phyloP scores from a whole-genome alignment of 2,113 vertebrate genomes.

The Phalacrocorax pelagicus region DNA sequence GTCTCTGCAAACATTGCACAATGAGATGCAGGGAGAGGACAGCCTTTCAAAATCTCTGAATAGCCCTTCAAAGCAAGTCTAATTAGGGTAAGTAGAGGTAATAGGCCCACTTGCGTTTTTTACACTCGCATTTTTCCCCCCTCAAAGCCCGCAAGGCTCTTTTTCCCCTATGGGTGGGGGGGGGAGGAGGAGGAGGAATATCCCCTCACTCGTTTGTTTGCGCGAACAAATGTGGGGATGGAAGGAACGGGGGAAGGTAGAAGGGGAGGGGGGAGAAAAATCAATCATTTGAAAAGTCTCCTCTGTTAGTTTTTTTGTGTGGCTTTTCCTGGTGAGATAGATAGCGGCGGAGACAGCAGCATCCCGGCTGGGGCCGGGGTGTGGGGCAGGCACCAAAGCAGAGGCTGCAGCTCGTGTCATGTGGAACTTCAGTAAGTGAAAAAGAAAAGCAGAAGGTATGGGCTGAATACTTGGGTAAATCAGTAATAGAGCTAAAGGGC shows the following conservation, averaged over 20 bases:
- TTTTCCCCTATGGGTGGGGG: constrained; percentile 61
- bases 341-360: constrained; percentile 39
- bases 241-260: constrained; percentile 6
- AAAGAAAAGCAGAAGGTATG: constrained; percentile 91
- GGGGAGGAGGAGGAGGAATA: neutral
- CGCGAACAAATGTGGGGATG: constrained; percentile 67
- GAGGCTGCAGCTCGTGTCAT: constrained; percentile 82
- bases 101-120: constrained; percentile 85
- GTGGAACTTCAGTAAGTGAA: constrained; percentile 82
- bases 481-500: constrained; percentile 98
- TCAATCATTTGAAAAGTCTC: constrained; percentile 71
- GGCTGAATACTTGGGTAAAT: constrained; percentile 95
- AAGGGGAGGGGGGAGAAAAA: constrained; percentile 48
- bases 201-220: constrained; percentile 76
- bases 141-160: constrained; percentile 76
- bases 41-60: constrained; percentile 79
- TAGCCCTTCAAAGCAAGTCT: constrained; percentile 88
- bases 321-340: constrained; percentile 54
- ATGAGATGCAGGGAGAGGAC: constrained; percentile 81
- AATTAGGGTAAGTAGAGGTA: constrained; percentile 94
- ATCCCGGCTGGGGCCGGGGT: constrained; percentile 62
- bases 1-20: constrained; percentile 84
- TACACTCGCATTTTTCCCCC: constrained; percentile 75
- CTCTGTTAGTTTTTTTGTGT: constrained; percentile 46
- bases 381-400: constrained; percentile 54